phyloP scores from a whole-genome alignment of 2,888 invertebrate genomes.

The Apodemia mormo region DNA sequence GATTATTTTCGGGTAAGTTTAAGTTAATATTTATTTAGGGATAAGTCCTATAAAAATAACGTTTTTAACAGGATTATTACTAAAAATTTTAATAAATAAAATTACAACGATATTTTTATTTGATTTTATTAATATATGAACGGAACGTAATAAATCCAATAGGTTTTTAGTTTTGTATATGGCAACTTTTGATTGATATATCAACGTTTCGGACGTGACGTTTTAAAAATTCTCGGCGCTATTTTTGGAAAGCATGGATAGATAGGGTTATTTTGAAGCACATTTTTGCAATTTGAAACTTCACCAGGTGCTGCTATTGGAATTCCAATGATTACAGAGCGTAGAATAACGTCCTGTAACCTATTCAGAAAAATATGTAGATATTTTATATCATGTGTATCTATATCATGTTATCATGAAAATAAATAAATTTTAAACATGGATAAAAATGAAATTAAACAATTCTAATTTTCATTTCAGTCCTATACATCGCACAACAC shows the following conservation, averaged over 20 bases:
- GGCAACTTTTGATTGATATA: slow-evolving; percentile 47
- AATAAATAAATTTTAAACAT: background rate
- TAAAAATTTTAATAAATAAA: slow-evolving; percentile 4
- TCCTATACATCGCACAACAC: too few species aligned
- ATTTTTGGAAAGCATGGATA: slow-evolving; percentile 72
- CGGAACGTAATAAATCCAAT: slow-evolving; percentile 5
- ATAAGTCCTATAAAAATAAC: background rate
- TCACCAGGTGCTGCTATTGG: slow-evolving; percentile 49
- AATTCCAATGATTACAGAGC: slow-evolving; percentile 27
- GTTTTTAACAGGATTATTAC: background rate
- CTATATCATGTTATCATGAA: background rate
- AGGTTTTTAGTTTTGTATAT: slow-evolving; percentile 33
- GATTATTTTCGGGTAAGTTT: background rate
- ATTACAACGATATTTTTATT: background rate
- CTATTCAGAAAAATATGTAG: background rate
- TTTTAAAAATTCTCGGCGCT: slow-evolving; percentile 61
- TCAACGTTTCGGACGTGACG: slow-evolving; percentile 59
- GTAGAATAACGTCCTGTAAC: background rate
- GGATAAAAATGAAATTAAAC: background rate
- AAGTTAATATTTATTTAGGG: background rate
- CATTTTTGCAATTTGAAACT: slow-evolving; percentile 79
- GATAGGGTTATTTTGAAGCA: slow-evolving; percentile 71
- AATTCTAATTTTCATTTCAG: too few species aligned
- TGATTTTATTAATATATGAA: slow-evolving; percentile 8
- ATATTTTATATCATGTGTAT: background rate